Evolutionary conservation across 2,888 invertebrate species (phyloP), one percentile per base, ranked within the genome.

Genomic region (Arge pagana): DNA sequence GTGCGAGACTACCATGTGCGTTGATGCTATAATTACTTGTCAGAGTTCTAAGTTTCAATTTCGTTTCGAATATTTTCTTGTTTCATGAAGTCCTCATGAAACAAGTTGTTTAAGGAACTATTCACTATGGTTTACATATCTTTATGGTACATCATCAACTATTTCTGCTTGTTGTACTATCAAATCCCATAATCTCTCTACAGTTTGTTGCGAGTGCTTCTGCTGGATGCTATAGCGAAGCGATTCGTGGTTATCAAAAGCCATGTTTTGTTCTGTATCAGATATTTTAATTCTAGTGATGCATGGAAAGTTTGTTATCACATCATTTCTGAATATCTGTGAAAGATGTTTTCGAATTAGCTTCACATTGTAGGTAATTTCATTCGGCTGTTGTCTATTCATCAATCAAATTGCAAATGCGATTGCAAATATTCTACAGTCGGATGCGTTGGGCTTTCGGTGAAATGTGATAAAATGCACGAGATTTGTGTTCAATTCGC

Each of bases 341-440:
- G 31, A 11, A 4, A 50, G 30, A 31, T 50, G 40, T 18, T n/a
- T 6, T 11, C 50, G 39, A n/a, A 26, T 26, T n/a, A 39, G 39
- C 19, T 10, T 4, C 19, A 26, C 16, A 10, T 50, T 16, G 11
- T 42, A 50, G 33, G 18, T 42, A 11, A 35, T 33, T 16, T 15
- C 13, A 2, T 41, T 23, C 11, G 50, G 50, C 11, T 16, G 23
- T 11, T 31, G 6, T 3, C 26, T 24, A 26, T 31, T 30, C 18
- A 42, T 3, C 13, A 50, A 24, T 4, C 42, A 50, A 13, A 31
- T 26, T 16, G 42, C 50, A 11, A 50, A 50, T 1, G 50, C 50
- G 7, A 50, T 42, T 2, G 50, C 42, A 35, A 50, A 50, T 26
- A 50, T 42, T 8, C 42, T 42, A 19, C 50, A 50, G 26, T 50